A percentile compares a stretch with the other conserved stretches of the same genome.
phyloP scores from a whole-genome alignment of 1,140 invertebrate species.

The Lutraria rhynchaena region DNA sequence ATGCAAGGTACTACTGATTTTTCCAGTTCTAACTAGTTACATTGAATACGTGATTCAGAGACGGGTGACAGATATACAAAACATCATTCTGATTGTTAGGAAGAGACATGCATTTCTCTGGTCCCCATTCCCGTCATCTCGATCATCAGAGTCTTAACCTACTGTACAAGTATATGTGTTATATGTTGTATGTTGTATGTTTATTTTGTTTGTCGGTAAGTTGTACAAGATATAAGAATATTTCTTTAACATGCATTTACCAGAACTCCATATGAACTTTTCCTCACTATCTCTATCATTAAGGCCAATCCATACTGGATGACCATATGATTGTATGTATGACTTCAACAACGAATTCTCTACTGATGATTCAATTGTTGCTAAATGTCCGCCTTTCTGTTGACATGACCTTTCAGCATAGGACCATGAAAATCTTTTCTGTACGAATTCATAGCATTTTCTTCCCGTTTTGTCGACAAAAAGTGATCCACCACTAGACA shows the following conservation, averaged over 20 bases:
- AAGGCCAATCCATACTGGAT: neutral
- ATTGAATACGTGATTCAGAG: neutral
- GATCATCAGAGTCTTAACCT: no score
- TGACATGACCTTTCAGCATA: slow-evolving; percentile 6
- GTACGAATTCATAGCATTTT: slow-evolving; percentile 29
- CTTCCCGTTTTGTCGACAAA: neutral
- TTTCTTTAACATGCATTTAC: neutral
- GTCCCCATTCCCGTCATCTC: no score
- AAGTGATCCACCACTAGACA: neutral
- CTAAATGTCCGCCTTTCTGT: slow-evolving; percentile 14
- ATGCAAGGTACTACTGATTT: no score
- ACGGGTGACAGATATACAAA: no score
- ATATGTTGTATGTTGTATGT: neutral
- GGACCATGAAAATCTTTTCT: neutral
- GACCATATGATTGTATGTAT: slow-evolving; percentile 10
- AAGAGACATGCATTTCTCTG: no score
- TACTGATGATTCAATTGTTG: neutral
- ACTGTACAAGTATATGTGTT: neutral
- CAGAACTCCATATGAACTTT: slow-evolving; percentile 16
- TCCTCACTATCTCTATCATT: slow-evolving; percentile 13
- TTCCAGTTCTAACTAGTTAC: neutral
- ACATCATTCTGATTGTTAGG: no score
- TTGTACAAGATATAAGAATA: neutral
- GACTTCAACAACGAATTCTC: neutral
- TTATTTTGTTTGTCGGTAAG: neutral